Base-by-base conservation (phyloP, 2,797 vertebrate species). In the Melanotaenia pygmaea region DNA sequence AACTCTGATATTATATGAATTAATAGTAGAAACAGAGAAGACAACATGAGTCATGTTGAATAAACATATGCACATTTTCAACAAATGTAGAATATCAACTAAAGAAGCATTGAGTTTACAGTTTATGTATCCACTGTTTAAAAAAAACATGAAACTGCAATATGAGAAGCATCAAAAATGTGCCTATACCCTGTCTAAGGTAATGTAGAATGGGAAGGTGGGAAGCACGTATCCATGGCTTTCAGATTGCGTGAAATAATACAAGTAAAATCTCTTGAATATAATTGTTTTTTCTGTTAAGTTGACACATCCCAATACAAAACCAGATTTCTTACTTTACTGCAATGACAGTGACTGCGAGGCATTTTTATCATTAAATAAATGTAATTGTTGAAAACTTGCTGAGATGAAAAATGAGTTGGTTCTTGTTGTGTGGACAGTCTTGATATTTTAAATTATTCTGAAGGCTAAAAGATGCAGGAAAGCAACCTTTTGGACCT, bases 291-390 rank as follows among this genome's bases (percentile, higher is more conserved):
- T 45, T 1, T 50, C n/a, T 50, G 18, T 20, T 50, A 50, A n/a
- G 45, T 50, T 8, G 20, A n/a, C 20, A 22, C 7, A n/a, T 7
- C 45, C 12, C n/a, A 70, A 35, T 47, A 57, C 40, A 28, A 59
- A 57, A 59, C 24, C 56, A 14, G 16, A 14, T 59, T n/a, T 53
- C 20, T 26, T 24, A 26, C 34, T 57, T 30, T 59, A 65, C 43
- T 50, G 47, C 62, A 24, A n/a, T 60, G 24, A 26, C 18, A 59
- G 26, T 59, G 34, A 59, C 61, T 56, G n/a, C 30, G 24, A 24
- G 59, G 53, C 68, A 62, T 37, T 14, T 70, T 70, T 70, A 50
- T 43, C 68, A 62, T 43, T 70, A 37, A 70, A 43, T 35, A 70
- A 64, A 66, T 66, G 5, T 64, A 35, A 34, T 22, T 64, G 16